Percentiles rank a stretch among this genome's conserved stretches.
phyloP scores from a whole-genome alignment of 2,797 vertebrate species.

The Hipposideros larvatus region DNA sequence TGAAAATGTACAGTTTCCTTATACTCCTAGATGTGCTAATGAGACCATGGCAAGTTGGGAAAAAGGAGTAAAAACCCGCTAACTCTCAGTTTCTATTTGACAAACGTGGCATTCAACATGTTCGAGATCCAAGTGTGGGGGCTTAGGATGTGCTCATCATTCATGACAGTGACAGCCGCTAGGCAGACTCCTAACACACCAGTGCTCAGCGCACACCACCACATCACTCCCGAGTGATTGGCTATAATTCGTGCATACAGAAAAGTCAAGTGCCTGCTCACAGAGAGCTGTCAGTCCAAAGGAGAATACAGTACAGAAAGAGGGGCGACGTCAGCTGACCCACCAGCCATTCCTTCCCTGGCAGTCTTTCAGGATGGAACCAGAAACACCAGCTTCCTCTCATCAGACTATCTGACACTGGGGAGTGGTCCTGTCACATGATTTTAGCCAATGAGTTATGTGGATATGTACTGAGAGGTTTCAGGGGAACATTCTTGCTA shows the following conservation, averaged over 20 bases:
- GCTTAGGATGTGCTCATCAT: background rate
- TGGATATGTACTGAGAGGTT: background rate
- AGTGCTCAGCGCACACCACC: background rate
- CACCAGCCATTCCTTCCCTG: background rate
- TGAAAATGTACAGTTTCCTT: background rate
- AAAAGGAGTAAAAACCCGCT: background rate
- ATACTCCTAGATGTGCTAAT: background rate
- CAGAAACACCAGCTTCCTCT: background rate
- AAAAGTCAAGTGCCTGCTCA: background rate
- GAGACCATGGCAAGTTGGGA: background rate
- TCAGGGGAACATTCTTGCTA: background rate
- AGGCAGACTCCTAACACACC: accelerated
- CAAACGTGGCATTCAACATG: too few relatives aligned
- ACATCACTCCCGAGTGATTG: background rate
- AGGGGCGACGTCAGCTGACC: background rate
- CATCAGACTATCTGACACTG: background rate
- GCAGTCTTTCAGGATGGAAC: background rate
- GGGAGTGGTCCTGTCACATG: background rate
- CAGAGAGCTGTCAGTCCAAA: background rate
- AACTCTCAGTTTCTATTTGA: background rate
- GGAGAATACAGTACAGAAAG: background rate
- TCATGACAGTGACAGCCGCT: background rate
- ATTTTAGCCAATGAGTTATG: background rate
- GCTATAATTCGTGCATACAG: background rate
- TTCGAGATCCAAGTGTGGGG: background rate